A percentile compares a stretch with the other conserved stretches of the same genome.
Conservation (phyloP, 2,113 vertebrate genomes). For the Scalopus aquaticus region DNA sequence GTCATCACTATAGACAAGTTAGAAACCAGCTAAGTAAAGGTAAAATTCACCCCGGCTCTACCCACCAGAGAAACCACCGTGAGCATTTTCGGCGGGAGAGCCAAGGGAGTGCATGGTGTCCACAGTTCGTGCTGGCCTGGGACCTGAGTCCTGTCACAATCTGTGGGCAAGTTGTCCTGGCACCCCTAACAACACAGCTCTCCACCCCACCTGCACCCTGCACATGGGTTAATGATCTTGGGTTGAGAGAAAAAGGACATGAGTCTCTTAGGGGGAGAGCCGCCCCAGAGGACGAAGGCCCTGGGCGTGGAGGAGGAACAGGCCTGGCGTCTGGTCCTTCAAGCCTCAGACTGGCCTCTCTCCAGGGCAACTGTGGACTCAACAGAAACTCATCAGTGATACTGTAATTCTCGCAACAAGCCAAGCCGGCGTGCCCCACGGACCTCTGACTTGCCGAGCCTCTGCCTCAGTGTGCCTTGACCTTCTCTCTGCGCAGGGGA, state of each 20-base stretch:
- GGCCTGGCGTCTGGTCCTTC: background rate
- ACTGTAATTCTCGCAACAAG: background rate
- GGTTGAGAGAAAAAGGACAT: background rate
- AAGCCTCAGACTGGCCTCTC: background rate
- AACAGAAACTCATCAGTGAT: background rate
- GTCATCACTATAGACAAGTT: background rate
- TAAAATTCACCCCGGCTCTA: background rate
- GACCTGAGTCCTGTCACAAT: background rate
- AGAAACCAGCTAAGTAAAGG: background rate
- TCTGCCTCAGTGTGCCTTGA: background rate
- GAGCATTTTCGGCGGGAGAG: background rate
- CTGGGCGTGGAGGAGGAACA: background rate
- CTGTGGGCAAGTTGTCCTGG: no score
- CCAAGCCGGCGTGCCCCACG: background rate
- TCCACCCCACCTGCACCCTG: background rate
- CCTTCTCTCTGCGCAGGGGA: background rate
- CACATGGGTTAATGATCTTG: background rate
- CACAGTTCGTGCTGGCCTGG: rapidly evolving
- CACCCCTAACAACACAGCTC: background rate
- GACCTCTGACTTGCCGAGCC: background rate
- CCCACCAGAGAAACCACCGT: background rate
- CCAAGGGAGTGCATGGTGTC: background rate
- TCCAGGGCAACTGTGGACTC: background rate
- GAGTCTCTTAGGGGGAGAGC: background rate
- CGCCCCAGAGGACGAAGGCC: background rate